Base-by-base conservation (phyloP, 2,888 invertebrate species). In the Cantharis rufa region DNA sequence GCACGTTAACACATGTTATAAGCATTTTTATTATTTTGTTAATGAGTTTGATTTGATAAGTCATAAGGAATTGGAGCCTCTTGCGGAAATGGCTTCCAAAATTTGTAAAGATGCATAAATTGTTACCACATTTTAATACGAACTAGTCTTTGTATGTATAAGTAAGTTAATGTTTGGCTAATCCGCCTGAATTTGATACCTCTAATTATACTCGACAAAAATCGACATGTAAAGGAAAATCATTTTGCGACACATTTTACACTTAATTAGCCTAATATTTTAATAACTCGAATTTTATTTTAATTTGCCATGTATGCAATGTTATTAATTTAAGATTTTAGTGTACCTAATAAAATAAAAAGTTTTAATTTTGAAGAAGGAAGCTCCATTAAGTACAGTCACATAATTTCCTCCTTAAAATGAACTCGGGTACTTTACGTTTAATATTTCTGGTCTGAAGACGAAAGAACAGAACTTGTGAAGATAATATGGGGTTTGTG, bases 1-100 rank as follows among this genome's bases (percentile, higher is more conserved):
- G 15, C 97, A 97, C 85, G 95, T 96, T 0, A 97, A 97, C 87
- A 96, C 96, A 0, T 97, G 97, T 86, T 97, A 97, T 90, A 97
- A 97, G 86, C 97, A 97, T 87, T 97, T 96, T 87, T 97, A 95
- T 87, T 97, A 95, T 86, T 97, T 98, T 88, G 94, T 97, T 16
- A 93, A 92, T 69, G 96, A 97, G 87, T 96, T 96, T 86, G 93
- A 94, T 84, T 89, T 97, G 83, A 93, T 98, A 68, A 93, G 94
- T 82, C 88, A 91, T 32, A 95, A 95, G 86, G 97, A 97, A 87
- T 88, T 97, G 81, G 96, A 97, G 86, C 97, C 97, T 1, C 88
- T 97, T 80, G 90, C 91, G 15, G 94, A 94, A 87, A 94, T 95
- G 94, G 94, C 94, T 10, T 87, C 90, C 4, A 92, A 90, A 85